phyloP scores from a whole-genome alignment of 2,797 vertebrate genomes.

The Acipenser ruthenus region DNA sequence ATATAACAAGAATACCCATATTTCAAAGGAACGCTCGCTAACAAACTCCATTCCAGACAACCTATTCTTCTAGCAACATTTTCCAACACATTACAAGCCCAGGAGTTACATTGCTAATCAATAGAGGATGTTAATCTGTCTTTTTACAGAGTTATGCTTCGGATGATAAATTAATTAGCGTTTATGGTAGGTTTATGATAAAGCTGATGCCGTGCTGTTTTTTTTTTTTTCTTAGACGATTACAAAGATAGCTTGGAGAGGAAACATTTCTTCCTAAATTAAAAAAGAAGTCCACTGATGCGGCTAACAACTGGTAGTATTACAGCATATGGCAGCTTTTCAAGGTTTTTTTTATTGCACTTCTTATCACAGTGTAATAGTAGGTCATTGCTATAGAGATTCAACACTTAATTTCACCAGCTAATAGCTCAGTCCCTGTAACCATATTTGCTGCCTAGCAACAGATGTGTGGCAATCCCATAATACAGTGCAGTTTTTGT shows the following conservation, averaged over 20 bases:
- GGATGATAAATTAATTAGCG: neutral
- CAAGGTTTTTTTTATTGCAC: conserved; percentile 18
- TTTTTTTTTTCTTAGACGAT: too few relatives aligned
- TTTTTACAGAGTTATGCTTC: neutral
- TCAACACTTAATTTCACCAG: conserved; percentile 68
- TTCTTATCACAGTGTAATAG: conserved; percentile 47
- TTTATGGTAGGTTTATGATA: neutral
- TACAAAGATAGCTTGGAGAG: too few relatives aligned
- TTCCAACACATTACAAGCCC: neutral
- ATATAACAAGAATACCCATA: too few relatives aligned
- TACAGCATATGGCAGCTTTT: neutral
- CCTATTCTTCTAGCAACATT: neutral
- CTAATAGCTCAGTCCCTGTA: conserved; percentile 62
- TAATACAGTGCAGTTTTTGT: conserved; percentile 38
- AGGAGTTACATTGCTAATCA: neutral
- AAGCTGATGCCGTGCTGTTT: too few relatives aligned
- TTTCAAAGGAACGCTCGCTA: too few relatives aligned
- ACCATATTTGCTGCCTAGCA: conserved; percentile 77
- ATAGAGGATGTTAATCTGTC: neutral
- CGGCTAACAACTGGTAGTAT: neutral
- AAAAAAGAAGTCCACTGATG: neutral
- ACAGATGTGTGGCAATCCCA: conserved; percentile 72
- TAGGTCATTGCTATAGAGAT: conserved; percentile 70
- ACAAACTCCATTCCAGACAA: too few relatives aligned
- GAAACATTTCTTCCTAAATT: neutral